Percentiles rank a stretch among this genome's conserved stretches.
Conservation (phyloP, 2,797 vertebrate species). For the Gymnoscopelus microlampas region DNA sequence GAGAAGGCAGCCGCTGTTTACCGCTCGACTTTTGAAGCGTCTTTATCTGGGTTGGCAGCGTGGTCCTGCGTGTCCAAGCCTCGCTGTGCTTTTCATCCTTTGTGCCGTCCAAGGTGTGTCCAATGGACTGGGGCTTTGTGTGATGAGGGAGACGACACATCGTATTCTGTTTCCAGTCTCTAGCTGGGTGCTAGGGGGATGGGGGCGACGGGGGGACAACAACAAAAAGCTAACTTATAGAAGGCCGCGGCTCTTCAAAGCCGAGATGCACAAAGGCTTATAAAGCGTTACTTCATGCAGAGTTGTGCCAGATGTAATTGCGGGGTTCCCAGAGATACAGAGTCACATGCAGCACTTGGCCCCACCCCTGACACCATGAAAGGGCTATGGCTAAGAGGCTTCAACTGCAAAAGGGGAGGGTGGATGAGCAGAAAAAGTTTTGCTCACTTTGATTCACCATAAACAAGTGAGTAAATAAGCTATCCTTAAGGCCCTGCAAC, state of each 20-base stretch:
- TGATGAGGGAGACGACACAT: slow-evolving; percentile 79
- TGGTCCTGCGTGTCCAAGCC: slow-evolving; percentile 80
- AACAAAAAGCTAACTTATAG: slow-evolving; percentile 82
- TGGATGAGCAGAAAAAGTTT: slow-evolving; percentile 65
- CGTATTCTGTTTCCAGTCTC: slow-evolving; percentile 84
- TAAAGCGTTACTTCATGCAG: slow-evolving; percentile 84
- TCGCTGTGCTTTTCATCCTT: slow-evolving; percentile 84
- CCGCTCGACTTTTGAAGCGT: slow-evolving; percentile 83
- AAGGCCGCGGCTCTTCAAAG: slow-evolving; percentile 80
- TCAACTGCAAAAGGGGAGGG: slow-evolving; percentile 44
- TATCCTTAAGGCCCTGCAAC: slow-evolving; percentile 65
- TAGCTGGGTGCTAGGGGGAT: slow-evolving; percentile 59
- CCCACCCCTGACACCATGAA: slow-evolving; percentile 74
- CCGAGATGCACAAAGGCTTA: slow-evolving; percentile 78
- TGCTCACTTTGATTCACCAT: slow-evolving; percentile 70
- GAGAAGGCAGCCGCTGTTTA: slow-evolving; percentile 76
- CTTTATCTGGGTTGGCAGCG: slow-evolving; percentile 84
- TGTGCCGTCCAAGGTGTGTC: slow-evolving; percentile 86
- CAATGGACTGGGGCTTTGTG: slow-evolving; percentile 84
- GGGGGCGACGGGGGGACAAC: slow-evolving; percentile 18
- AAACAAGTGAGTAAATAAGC: slow-evolving; percentile 78
- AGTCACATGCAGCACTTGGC: slow-evolving; percentile 73
- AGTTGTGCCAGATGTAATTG: slow-evolving; percentile 87
- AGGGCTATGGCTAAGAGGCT: slow-evolving; percentile 68
- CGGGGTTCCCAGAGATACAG: slow-evolving; percentile 80